These are phyloP conservation scores for Drosophila subobscura DNA, from an alignment of 1,140 invertebrate species.

Conservation along the genomic window DNA sequence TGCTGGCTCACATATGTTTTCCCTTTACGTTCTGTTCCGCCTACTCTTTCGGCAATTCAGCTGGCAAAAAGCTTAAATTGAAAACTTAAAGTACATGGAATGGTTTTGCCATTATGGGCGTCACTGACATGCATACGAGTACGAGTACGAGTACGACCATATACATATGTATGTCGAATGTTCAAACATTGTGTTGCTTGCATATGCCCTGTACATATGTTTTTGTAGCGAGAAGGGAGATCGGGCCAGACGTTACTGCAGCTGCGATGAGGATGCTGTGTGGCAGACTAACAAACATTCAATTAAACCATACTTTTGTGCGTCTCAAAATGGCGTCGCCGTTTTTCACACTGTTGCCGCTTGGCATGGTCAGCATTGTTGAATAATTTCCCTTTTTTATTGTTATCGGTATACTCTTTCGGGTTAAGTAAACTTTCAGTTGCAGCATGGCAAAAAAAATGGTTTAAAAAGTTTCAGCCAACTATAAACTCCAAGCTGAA, in stretches of 20 bases:
- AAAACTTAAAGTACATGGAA: slow-evolving; percentile 77
- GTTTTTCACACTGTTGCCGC: slow-evolving; percentile 55
- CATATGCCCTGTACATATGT: slow-evolving; percentile 12
- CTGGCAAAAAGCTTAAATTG: slow-evolving; percentile 70
- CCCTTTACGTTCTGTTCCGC: slow-evolving; percentile 7
- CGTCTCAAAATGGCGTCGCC: slow-evolving; percentile 63
- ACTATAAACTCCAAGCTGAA: too few species aligned
- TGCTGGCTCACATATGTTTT: slow-evolving; percentile 11
- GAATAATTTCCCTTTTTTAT: neutral
- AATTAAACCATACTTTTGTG: slow-evolving; percentile 79
- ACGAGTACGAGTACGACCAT: too few species aligned
- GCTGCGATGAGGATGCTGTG: slow-evolving; percentile 17
- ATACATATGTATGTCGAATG: slow-evolving; percentile 53
- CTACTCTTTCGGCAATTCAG: slow-evolving; percentile 12
- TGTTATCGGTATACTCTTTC: neutral
- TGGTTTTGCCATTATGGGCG: slow-evolving; percentile 66
- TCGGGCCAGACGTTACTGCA: neutral
- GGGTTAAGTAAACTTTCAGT: neutral
- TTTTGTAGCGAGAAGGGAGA: neutral
- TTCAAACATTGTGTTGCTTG: slow-evolving; percentile 47
- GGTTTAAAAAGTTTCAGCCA: too few species aligned
- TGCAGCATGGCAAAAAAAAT: too few species aligned
- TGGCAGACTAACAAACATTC: slow-evolving; percentile 62
- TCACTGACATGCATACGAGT: slow-evolving; percentile 56
- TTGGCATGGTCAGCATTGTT: slow-evolving; percentile 42